These are phyloP conservation scores for Mizuhopecten yessoensis DNA, from an alignment of 1,140 invertebrate species.

Conservation along the genomic window DNA sequence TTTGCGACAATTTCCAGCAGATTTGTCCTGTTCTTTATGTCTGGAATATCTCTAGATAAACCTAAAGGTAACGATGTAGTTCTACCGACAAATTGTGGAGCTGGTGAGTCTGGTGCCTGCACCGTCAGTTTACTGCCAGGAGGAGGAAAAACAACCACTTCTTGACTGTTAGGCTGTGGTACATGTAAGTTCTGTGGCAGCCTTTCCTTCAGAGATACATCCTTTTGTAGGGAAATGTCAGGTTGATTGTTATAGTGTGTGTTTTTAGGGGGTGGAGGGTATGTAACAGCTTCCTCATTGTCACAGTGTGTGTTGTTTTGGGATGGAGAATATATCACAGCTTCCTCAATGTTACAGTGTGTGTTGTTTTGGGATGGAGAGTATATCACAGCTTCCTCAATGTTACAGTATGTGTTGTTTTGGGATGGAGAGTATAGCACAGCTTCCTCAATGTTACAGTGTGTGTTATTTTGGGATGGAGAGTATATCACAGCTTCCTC, in stretches of 20 bases:
- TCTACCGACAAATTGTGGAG: constrained; percentile 12
- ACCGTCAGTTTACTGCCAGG: background rate
- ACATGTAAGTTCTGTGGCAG: background rate
- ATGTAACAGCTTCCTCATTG: background rate
- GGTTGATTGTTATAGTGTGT: background rate
- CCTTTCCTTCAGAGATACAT: background rate
- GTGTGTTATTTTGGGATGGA: background rate
- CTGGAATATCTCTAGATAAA: background rate
- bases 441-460: background rate
- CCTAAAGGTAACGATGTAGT: background rate
- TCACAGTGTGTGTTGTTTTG: background rate
- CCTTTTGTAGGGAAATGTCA: background rate
- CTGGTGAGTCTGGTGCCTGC: background rate
- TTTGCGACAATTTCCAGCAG: constrained; percentile 51
- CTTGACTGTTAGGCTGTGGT: background rate
- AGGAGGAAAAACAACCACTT: background rate
- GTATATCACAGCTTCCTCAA: background rate
- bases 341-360: background rate
- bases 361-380: background rate
- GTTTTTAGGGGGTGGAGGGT: background rate
- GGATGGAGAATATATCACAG: background rate
- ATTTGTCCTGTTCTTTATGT: constrained; percentile 45
- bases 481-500: background rate
- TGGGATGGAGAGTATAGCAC: background rate
- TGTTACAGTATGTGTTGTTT: background rate